Conservation (phyloP, 2,113 vertebrate genomes). For the Tychaedon coryphoeus region DNA sequence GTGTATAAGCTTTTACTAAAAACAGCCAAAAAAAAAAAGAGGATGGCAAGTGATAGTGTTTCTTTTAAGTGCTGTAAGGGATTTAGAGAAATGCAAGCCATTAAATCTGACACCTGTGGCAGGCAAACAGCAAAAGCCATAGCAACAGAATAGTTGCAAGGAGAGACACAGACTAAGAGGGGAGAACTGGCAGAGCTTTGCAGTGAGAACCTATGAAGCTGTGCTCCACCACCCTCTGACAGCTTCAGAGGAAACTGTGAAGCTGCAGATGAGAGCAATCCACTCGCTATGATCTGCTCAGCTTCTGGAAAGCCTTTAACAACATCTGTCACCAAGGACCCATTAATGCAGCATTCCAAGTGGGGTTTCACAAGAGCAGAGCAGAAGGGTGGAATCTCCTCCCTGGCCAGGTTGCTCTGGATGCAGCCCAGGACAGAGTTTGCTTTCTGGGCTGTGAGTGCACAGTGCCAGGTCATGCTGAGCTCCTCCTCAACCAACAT, state of each 20-base stretch:
- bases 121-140: not conserved
- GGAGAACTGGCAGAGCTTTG: not conserved
- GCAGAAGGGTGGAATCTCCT: not conserved
- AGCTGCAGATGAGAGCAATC: not conserved
- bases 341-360: not conserved
- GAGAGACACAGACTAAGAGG: not conserved
- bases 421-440: not conserved
- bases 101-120: not conserved
- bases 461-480: not conserved
- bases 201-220: not conserved
- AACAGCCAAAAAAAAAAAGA: not conserved
- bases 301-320: not conserved
- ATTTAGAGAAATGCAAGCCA: not conserved
- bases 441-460: not conserved
- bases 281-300: rapidly evolving
- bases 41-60: not conserved
- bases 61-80: not conserved
- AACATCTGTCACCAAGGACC: not conserved
- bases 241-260: not conserved
- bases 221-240: not conserved
- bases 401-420: too few relatives aligned
- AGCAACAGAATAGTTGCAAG: not conserved
- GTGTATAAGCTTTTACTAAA: not conserved
- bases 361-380: not conserved
- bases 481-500: not conserved